These are phyloP conservation scores for Gorilla gorilla DNA, from an alignment of 2,113 vertebrate species.

Conservation along the genomic window DNA sequence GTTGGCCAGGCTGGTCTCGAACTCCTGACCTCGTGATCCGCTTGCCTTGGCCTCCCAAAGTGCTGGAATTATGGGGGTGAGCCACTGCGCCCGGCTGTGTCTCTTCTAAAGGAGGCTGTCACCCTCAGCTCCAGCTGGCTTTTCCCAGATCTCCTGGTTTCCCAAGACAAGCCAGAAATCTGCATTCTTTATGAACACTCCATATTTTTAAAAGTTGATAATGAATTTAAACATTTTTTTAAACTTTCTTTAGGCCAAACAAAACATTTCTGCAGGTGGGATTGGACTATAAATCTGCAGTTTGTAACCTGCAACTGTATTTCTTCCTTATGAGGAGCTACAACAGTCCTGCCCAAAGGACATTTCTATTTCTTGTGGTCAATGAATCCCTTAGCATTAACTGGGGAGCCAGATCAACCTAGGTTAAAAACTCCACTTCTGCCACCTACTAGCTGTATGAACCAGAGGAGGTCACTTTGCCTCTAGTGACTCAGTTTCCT, in stretches of 20 bases:
- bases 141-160: not conserved
- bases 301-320: not conserved
- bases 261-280: not conserved
- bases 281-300: not conserved
- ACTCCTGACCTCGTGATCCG: too few species aligned
- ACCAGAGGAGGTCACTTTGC: not conserved
- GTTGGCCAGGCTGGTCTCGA: too few species aligned
- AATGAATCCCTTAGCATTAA: not conserved
- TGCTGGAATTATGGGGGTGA: too few species aligned
- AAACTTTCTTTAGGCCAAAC: not conserved
- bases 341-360: not conserved
- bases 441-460: not conserved
- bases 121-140: not conserved
- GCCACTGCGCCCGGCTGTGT: too few species aligned
- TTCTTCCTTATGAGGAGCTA: not conserved
- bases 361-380: not conserved
- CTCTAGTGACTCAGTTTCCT: not conserved
- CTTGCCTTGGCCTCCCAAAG: too few species aligned
- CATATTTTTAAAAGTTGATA: conserved; percentile 13
- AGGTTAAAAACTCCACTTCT: not conserved
- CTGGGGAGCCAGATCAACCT: not conserved
- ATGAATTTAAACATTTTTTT: not conserved
- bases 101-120: not conserved
- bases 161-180: not conserved
- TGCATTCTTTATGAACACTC: not conserved